Conservation (phyloP, 2,113 vertebrate genomes). For the Sylvia atricapilla region DNA sequence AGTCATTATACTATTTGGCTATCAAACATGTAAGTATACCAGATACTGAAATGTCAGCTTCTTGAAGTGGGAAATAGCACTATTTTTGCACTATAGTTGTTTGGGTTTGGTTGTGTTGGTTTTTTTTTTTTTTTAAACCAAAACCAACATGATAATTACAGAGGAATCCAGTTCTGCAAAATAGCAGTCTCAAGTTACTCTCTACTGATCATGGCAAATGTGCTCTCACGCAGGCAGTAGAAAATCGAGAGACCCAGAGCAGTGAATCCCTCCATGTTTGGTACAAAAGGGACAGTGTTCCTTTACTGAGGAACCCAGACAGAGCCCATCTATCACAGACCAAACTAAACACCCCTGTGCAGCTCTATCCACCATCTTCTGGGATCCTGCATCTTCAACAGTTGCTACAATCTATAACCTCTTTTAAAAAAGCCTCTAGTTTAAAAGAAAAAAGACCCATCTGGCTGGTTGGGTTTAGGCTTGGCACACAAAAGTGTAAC, state of each 20-base stretch:
- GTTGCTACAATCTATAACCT: background rate
- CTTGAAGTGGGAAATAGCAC: background rate
- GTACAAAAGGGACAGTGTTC: background rate
- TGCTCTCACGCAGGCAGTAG: rapidly evolving
- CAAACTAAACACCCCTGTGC: background rate
- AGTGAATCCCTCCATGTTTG: background rate
- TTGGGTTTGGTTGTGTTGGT: background rate
- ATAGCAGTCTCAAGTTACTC: background rate
- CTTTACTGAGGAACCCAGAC: background rate
- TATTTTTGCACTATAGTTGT: background rate
- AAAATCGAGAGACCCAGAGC: background rate
- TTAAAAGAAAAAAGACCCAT: no score
- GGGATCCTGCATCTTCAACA: background rate
- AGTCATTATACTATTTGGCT: background rate
- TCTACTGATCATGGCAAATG: background rate
- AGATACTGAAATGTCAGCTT: background rate
- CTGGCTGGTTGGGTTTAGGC: background rate
- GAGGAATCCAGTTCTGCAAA: background rate
- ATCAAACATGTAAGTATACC: background rate
- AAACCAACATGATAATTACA: background rate
- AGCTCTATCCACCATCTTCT: background rate
- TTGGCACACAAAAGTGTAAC: background rate
- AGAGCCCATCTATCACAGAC: background rate
- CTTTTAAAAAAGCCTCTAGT: background rate
- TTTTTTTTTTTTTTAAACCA: background rate